Conservation (phyloP, 92 coral and sea anemone species). For the Porites divaricata region DNA sequence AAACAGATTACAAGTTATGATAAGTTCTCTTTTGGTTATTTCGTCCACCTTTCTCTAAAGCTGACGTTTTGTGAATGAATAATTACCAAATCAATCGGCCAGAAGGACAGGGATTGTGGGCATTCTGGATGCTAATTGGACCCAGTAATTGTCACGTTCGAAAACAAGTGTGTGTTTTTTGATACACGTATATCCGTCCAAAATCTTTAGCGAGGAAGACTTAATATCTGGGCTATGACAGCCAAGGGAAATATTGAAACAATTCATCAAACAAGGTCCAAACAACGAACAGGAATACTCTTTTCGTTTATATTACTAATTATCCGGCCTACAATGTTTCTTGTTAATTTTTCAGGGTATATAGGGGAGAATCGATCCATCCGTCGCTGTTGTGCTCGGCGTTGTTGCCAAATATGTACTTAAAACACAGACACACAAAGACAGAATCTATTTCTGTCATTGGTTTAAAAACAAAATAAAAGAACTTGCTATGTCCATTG, state of each 20-base stretch:
- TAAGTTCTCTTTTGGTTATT: slow-evolving; percentile 27
- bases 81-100: slow-evolving; percentile 66
- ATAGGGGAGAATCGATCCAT: slow-evolving; percentile 26
- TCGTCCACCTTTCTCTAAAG: slow-evolving; percentile 41
- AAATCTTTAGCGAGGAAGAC: slow-evolving; percentile 43
- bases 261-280: slow-evolving; percentile 65
- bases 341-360: slow-evolving; percentile 67
- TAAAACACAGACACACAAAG: slow-evolving; percentile 6
- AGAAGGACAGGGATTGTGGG: slow-evolving; percentile 46
- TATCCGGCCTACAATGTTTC: slow-evolving; percentile 58
- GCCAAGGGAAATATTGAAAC: slow-evolving; percentile 59
- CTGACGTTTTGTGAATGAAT: slow-evolving; percentile 78
- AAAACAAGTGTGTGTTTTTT: slow-evolving; percentile 66
- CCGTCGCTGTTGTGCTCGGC: background rate
- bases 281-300: slow-evolving; percentile 31
- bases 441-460: background rate
- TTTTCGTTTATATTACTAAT: slow-evolving; percentile 59
- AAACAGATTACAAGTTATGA: slow-evolving; percentile 14
- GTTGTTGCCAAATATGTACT: background rate
- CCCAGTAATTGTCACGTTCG: slow-evolving; percentile 75
- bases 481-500: background rate
- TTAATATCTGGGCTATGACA: slow-evolving; percentile 58
- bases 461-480: background rate
- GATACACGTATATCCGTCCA: slow-evolving; percentile 59
- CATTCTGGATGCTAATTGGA: slow-evolving; percentile 77